These are phyloP conservation scores for Antheraea pernyi DNA, from an alignment of 1,140 invertebrate species.

Conservation along the genomic window DNA sequence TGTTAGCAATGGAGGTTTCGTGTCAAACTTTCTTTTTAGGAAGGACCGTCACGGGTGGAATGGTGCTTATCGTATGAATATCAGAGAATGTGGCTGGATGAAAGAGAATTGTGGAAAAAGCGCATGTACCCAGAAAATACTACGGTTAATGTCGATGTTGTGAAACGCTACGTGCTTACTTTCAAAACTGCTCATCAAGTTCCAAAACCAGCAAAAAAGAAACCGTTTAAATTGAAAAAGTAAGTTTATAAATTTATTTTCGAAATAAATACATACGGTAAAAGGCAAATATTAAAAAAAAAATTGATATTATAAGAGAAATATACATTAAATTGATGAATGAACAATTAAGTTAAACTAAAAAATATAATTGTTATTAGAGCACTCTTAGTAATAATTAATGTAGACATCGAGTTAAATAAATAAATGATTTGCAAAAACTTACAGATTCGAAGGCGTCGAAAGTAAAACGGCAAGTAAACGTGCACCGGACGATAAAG, in stretches of 20 bases:
- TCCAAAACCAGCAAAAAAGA: constrained; percentile 60
- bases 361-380: too few relatives aligned
- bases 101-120: constrained; percentile 70
- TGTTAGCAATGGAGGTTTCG: neutral
- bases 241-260: constrained; percentile 33
- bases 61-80: constrained; percentile 71
- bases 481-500: constrained; percentile 48
- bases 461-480: constrained; percentile 46
- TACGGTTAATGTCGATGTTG: constrained; percentile 62
- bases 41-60: constrained; percentile 58
- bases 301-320: too few relatives aligned
- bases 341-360: too few relatives aligned
- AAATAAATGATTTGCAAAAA: too few relatives aligned
- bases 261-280: too few relatives aligned
- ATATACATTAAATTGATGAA: too few relatives aligned
- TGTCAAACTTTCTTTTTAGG: constrained; percentile 36
- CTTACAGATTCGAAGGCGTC: constrained; percentile 35
- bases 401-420: too few relatives aligned
- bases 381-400: too few relatives aligned
- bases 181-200: constrained; percentile 64
- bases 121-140: constrained; percentile 69
- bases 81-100: constrained; percentile 70
- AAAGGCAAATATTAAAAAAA: too few relatives aligned
- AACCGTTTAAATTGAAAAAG: constrained; percentile 74
- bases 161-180: constrained; percentile 67